Evolutionary conservation across 2,797 vertebrate species (phyloP).

Genomic region (Lemur catta): DNA sequence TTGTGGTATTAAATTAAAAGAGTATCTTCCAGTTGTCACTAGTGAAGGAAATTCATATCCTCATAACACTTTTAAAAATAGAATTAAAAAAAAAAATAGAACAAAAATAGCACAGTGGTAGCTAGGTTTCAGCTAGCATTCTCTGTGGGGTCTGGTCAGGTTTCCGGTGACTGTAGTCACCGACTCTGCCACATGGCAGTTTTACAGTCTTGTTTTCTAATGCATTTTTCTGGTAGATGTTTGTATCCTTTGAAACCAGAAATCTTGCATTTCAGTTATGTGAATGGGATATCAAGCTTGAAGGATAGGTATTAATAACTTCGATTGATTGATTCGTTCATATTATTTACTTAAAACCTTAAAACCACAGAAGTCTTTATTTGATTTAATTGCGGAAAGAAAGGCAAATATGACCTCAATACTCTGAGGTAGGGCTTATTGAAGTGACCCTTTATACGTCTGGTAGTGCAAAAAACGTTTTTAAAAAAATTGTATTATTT

Average conservation of each 20-base stretch:
- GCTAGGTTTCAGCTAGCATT: not conserved
- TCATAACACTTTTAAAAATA: slow-evolving; percentile 70
- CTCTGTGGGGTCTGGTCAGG: not conserved
- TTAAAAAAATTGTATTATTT: not conserved
- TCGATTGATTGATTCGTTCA: not conserved
- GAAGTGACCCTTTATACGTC: not conserved
- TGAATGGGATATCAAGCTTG: not conserved
- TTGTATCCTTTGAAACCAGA: not conserved
- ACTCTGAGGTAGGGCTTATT: not conserved
- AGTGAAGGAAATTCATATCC: slow-evolving; percentile 58
- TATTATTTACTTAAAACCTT: not conserved
- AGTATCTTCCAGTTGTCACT: slow-evolving; percentile 63
- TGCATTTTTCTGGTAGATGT: not conserved
- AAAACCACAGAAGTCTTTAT: not conserved
- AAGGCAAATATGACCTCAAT: not conserved
- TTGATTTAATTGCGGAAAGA: slow-evolving; percentile 20
- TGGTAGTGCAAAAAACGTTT: not conserved
- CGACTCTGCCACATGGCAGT: too few species aligned
- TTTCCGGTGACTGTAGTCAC: rapidly evolving
- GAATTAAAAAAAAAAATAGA: slow-evolving; percentile 43
- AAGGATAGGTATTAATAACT: not conserved
- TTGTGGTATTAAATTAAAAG: slow-evolving; percentile 56
- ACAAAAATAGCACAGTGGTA: slow-evolving; percentile 60
- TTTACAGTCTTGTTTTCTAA: not conserved
- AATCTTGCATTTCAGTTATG: not conserved